Evolutionary conservation across 2,113 vertebrate species (phyloP).

Genomic region (Theristicus caerulescens): DNA sequence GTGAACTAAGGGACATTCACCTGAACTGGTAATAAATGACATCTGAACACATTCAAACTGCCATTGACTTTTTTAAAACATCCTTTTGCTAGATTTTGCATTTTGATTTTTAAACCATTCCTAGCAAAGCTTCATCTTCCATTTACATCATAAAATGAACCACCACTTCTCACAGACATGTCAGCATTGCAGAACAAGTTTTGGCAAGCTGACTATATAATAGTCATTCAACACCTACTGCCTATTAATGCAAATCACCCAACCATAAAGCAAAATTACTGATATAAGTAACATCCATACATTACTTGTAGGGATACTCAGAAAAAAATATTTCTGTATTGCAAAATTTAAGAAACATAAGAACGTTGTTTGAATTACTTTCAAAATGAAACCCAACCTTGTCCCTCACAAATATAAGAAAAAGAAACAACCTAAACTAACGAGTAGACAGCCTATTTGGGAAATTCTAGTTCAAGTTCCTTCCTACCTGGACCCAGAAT

Average conservation of each 20-base stretch:
- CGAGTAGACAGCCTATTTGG: not conserved
- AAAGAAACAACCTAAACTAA: not conserved
- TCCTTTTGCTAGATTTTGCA: not conserved
- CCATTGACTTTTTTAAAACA: not conserved
- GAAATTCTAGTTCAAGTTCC: not conserved
- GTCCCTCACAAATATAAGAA: not conserved
- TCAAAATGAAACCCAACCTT: not conserved
- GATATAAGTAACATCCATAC: not conserved
- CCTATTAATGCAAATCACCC: not conserved
- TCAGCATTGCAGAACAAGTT: not conserved
- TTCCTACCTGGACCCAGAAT: not conserved
- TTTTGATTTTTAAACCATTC: not conserved
- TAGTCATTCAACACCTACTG: not conserved
- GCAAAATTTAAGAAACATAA: not conserved
- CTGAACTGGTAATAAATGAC: not conserved
- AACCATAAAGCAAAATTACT: not conserved
- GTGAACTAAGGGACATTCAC: not conserved
- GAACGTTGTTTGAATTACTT: not conserved
- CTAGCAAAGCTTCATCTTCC: not conserved
- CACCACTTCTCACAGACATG: not conserved
- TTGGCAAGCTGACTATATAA: not conserved
- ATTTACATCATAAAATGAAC: not conserved
- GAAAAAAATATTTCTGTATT: not conserved
- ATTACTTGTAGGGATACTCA: not conserved
- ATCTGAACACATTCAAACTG: not conserved